Evolutionary conservation across 1,140 invertebrate species (phyloP).

Genomic region (Nomia melanderi): DNA sequence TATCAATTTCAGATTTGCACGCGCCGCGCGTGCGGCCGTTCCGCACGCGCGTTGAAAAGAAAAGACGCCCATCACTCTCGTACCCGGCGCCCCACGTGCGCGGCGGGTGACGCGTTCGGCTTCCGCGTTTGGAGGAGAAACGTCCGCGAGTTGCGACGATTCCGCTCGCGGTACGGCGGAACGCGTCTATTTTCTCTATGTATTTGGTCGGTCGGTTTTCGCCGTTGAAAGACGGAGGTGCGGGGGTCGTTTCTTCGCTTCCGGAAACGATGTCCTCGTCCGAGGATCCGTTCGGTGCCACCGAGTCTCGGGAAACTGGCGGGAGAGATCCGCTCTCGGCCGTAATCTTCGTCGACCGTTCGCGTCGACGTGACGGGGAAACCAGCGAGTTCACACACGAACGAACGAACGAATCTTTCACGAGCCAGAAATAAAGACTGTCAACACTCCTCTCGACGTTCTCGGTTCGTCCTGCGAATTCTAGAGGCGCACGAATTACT

Average conservation of each 20-base stretch:
- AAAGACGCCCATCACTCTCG: too few relatives aligned
- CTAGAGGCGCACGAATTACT: too few relatives aligned
- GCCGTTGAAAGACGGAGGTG: constrained; percentile 17
- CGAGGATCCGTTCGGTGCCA: too few relatives aligned
- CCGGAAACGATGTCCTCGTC: constrained; percentile 11
- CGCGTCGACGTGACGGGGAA: neutral
- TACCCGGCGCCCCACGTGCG: neutral
- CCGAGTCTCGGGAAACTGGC: neutral
- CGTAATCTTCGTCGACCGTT: neutral
- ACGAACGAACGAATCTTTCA: too few relatives aligned
- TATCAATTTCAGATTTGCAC: constrained; percentile 56
- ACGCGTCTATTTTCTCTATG: neutral
- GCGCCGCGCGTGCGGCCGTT: constrained; percentile 17
- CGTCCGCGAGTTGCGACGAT: neutral
- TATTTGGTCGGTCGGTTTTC: constrained; percentile 29
- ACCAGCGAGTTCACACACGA: too few relatives aligned
- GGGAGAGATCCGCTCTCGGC: neutral
- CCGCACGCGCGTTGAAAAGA: neutral
- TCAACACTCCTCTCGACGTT: too few relatives aligned
- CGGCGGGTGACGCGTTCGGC: constrained; percentile 21
- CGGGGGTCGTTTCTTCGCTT: constrained; percentile 15
- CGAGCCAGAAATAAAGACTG: too few relatives aligned
- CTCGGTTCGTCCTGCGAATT: too few relatives aligned
- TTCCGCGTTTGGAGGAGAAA: neutral
- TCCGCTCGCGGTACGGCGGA: neutral